phyloP scores from a whole-genome alignment of 2,113 vertebrate species.

The Plecturocebus donacophilus region DNA sequence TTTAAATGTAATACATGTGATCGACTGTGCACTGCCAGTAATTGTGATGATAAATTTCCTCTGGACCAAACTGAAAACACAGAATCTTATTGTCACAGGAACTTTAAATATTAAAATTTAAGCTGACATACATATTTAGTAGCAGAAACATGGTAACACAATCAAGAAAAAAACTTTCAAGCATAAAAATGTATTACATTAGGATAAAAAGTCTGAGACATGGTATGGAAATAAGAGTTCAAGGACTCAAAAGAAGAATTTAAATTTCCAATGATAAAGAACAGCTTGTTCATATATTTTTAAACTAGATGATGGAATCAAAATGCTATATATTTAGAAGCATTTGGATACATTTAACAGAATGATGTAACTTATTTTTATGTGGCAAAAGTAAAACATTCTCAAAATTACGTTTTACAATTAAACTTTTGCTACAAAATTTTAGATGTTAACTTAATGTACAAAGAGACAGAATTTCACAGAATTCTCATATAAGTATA shows the following conservation, averaged over 20 bases:
- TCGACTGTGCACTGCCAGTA: background rate
- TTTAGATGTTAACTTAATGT: background rate
- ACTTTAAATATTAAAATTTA: slow-evolving; percentile 26
- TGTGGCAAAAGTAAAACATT: slow-evolving; percentile 3
- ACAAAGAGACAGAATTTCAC: background rate
- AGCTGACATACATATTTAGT: background rate
- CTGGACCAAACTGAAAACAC: background rate
- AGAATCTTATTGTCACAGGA: background rate
- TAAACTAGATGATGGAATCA: background rate
- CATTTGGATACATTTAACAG: background rate
- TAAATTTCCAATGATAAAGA: slow-evolving; percentile 27
- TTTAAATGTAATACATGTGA: background rate
- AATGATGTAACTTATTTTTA: background rate
- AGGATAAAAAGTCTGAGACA: slow-evolving; percentile 1
- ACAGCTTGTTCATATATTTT: slow-evolving; percentile 6
- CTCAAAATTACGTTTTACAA: background rate
- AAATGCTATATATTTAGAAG: background rate
- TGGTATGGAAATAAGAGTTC: background rate
- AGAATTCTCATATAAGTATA: background rate
- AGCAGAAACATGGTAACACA: background rate
- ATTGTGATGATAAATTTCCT: background rate
- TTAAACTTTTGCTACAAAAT: background rate
- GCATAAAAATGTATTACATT: background rate
- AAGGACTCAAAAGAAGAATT: background rate
- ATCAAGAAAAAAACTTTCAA: background rate